phyloP scores from a whole-genome alignment of 2,888 invertebrate genomes.

The Torymus auratus region DNA sequence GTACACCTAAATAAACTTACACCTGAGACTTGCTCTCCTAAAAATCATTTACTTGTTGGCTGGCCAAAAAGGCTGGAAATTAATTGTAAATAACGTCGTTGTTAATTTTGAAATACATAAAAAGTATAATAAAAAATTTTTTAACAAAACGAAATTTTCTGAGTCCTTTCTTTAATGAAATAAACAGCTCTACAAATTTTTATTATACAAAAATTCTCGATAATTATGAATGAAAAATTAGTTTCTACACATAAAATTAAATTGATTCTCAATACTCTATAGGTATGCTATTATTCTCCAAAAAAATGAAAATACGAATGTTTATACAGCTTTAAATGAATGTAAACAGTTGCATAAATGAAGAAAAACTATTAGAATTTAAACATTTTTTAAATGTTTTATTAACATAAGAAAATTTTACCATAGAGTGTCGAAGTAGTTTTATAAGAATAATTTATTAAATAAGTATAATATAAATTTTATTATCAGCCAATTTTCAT shows the following conservation, averaged over 20 bases:
- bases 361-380: constrained; percentile 8
- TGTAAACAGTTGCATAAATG: not conserved
- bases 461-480: constrained; percentile 55
- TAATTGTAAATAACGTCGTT: constrained; percentile 44
- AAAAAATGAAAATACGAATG: not conserved
- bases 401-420: constrained; percentile 46
- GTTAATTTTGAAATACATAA: constrained; percentile 20
- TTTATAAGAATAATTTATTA: constrained; percentile 57
- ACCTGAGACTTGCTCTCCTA: constrained; percentile 92
- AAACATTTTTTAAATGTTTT: constrained; percentile 38
- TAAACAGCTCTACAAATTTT: not conserved
- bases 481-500: constrained; percentile 24
- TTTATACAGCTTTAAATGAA: not conserved
- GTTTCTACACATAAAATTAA: not conserved
- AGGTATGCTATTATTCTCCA: no score
- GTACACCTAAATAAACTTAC: constrained; percentile 87
- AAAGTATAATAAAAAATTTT: constrained; percentile 34
- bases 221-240: no score
- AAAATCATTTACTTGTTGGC: constrained; percentile 92
- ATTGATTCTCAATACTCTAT: no score
- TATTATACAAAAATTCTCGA: no score
- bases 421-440: constrained; percentile 32
- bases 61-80: constrained; percentile 67
- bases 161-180: constrained; percentile 7
- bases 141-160: constrained; percentile 6